Conservation (phyloP, 2,113 vertebrate species). For the Tetrax tetrax region DNA sequence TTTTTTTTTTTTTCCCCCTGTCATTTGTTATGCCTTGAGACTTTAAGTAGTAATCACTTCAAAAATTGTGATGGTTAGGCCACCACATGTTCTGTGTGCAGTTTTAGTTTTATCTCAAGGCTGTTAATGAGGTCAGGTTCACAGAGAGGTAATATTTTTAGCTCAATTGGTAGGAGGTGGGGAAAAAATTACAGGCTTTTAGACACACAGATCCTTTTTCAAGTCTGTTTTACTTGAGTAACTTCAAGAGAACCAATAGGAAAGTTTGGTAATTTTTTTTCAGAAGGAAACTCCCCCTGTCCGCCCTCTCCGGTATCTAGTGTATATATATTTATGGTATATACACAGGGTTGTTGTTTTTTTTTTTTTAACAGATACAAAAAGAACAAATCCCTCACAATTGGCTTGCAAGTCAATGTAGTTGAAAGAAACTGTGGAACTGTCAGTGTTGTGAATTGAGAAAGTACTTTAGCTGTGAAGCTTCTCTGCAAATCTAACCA, state of each 20-base stretch:
- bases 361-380: neutral
- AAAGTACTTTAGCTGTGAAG: neutral
- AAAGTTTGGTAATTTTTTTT: neutral
- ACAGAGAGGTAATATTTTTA: conserved; percentile 9
- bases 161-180: neutral
- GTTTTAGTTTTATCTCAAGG: neutral
- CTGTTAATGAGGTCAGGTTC: neutral
- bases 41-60: neutral
- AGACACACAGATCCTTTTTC: neutral
- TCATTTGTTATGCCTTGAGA: neutral
- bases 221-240: neutral
- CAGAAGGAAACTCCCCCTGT: neutral
- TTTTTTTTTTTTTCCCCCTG: neutral
- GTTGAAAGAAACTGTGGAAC: neutral
- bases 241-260: neutral
- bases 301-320: neutral
- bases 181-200: neutral
- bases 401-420: neutral
- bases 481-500: neutral
- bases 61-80: neutral
- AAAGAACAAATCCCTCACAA: neutral
- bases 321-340: neutral
- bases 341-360: neutral
- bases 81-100: neutral
- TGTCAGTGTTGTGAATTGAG: neutral